phyloP scores from a whole-genome alignment of 2,888 invertebrate species.

The Tethea ocularis region DNA sequence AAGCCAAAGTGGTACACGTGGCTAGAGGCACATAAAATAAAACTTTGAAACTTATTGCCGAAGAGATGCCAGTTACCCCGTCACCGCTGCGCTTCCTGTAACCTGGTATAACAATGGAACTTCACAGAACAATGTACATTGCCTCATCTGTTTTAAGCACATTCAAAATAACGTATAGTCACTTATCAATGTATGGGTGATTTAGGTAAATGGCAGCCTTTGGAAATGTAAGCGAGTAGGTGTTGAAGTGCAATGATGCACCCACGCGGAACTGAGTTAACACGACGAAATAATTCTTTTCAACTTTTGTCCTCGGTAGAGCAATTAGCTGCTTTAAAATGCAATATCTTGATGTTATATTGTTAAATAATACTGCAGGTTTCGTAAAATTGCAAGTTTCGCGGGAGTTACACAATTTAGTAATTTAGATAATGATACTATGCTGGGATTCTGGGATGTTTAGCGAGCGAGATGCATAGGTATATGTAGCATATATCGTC shows the following conservation, averaged over 20 bases:
- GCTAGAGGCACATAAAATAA: constrained; percentile 47
- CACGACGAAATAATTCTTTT: constrained; percentile 45
- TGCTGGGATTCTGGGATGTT: too few relatives aligned
- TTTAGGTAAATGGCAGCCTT: neutral
- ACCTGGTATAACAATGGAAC: constrained; percentile 12
- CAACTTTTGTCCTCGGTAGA: constrained; percentile 35
- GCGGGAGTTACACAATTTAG: neutral
- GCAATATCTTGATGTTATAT: neutral
- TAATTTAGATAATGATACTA: too few relatives aligned
- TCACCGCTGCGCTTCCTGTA: constrained; percentile 28
- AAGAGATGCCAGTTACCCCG: constrained; percentile 39
- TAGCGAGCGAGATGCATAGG: too few relatives aligned
- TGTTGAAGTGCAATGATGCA: constrained; percentile 49
- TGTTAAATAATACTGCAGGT: neutral
- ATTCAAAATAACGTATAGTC: neutral
- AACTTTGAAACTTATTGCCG: constrained; percentile 58
- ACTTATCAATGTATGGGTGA: constrained; percentile 15
- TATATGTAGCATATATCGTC: too few relatives aligned
- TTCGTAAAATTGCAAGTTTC: neutral
- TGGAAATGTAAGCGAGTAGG: constrained; percentile 16
- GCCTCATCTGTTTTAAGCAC: neutral
- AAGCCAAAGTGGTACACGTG: constrained; percentile 51
- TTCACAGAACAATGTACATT: constrained; percentile 13
- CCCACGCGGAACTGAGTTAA: constrained; percentile 57
- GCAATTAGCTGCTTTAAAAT: constrained; percentile 29